A percentile compares a stretch with the other conserved stretches of the same genome.
These are phyloP conservation scores for Biston betularia DNA, from an alignment of 2,888 invertebrate species.

Conservation along the genomic window DNA sequence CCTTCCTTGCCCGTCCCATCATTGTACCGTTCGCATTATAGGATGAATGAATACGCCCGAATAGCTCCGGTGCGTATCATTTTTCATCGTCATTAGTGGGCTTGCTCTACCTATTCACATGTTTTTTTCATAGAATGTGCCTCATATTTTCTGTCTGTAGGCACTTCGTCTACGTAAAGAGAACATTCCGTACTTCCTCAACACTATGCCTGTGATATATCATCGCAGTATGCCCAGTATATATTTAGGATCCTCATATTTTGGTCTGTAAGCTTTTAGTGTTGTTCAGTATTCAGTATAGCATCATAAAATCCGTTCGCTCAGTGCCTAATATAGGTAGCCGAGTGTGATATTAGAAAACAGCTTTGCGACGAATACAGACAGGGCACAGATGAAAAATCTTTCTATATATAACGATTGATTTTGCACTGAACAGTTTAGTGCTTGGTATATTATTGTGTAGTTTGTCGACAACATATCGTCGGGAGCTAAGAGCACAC, in stretches of 20 bases:
- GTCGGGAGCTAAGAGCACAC: too few species aligned
- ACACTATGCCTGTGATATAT: constrained; percentile 19
- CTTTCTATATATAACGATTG: constrained; percentile 51
- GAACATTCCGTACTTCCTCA: constrained; percentile 21
- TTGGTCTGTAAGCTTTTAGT: constrained; percentile 35
- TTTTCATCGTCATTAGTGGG: constrained; percentile 65
- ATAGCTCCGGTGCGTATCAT: constrained; percentile 65
- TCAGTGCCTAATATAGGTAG: constrained; percentile 53
- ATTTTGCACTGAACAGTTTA: constrained; percentile 11
- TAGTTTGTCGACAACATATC: not conserved
- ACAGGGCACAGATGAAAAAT: constrained; percentile 51
- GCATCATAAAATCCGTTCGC: constrained; percentile 50
- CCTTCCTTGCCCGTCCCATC: constrained; percentile 78
- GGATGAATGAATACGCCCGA: constrained; percentile 68
- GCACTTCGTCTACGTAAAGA: constrained; percentile 19
- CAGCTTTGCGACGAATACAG: constrained; percentile 54
- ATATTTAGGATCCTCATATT: constrained; percentile 38
- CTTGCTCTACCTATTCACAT: constrained; percentile 44
- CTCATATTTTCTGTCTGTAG: constrained; percentile 16
- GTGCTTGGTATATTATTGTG: constrained; percentile 10
- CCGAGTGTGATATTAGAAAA: constrained; percentile 66
- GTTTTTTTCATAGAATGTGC: constrained; percentile 22
- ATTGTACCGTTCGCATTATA: constrained; percentile 70
- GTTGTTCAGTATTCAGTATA: constrained; percentile 37
- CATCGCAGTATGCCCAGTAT: constrained; percentile 36